Evolutionary conservation across 2,113 vertebrate species (phyloP), one percentile per base, ranked within the genome.

Genomic region (Vulpes lagopus): DNA sequence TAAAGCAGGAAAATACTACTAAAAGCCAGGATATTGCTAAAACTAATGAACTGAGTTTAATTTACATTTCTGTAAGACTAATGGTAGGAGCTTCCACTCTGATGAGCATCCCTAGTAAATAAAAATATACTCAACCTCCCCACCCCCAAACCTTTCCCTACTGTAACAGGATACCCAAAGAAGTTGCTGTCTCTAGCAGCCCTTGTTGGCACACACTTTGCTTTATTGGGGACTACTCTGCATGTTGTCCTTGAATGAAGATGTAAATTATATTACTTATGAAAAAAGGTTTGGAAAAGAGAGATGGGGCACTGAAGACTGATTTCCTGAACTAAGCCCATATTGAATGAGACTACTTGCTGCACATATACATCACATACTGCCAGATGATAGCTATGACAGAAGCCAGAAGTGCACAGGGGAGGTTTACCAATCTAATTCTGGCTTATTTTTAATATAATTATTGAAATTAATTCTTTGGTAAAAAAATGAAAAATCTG

Each of bases 401-500:
- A 90, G 49, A 59, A 60, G 5, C 11, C 69, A 51, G 51, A 60
- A 27, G 16, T 43, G 14, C 53, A 69, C 11, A 67, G 51, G 80
- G 27, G 53, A 67, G 17, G 4, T 6, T 79, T 69, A 62, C 12
- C 25, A 69, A 35, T 30, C 32, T 35, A 53, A 38, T 74, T 82
- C 30, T 90, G 57, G 17, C 14, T 82, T 64, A 62, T 55, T 94
- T 89, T 89, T 11, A 92, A 85, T 55, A 3, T 5, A 17, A 59
- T 57, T 74, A 64, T 74, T 71, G 59, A 73, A 79, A 78, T 19
- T 57, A 59, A 49, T 81, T 43, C 3, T 62, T 67, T 32, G 23
- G 8, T 89, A 53, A 87, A 69, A 73, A 73, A 15, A 59, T 69
- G 8, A 92, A 82, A 92, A 84, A 89, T 74, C 69, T 94, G 32